Conservation (phyloP, 1,140 invertebrate species). For the Hypsibius dujardini region DNA sequence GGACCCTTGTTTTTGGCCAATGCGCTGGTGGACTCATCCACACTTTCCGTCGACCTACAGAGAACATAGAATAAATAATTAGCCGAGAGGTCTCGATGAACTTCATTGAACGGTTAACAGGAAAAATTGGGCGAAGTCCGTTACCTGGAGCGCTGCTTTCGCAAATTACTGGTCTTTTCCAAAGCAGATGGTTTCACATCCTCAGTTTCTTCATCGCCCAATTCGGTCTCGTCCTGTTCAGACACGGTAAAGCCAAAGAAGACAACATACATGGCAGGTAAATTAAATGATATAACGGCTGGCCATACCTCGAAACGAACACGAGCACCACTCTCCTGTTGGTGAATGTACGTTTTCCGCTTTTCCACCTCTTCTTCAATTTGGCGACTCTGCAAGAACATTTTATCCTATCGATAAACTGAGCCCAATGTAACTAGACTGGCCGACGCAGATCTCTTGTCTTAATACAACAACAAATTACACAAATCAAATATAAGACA, state of each 20-base stretch:
- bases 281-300: no score
- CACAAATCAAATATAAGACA: no score
- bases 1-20: slow-evolving; percentile 25
- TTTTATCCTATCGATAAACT: slow-evolving; percentile 24
- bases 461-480: no score
- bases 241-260: no score
- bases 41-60: slow-evolving; percentile 26
- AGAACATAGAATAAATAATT: slow-evolving; percentile 19
- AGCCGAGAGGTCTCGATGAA: neutral
- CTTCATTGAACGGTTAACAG: neutral
- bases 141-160: neutral
- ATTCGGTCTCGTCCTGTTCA: no score
- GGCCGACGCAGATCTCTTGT: slow-evolving; percentile 18
- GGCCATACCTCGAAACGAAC: no score
- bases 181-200: no score
- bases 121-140: slow-evolving; percentile 18
- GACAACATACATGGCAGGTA: slow-evolving; percentile 7
- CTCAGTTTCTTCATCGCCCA: slow-evolving; percentile 6
- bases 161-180: no score
- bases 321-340: slow-evolving; percentile 17
- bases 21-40: neutral
- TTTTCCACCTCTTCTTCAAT: slow-evolving; percentile 21
- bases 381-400: slow-evolving; percentile 21
- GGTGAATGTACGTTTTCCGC: slow-evolving; percentile 22
- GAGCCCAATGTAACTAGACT: slow-evolving; percentile 22